Conservation (phyloP, 1,140 invertebrate genomes). For the Adoxophyes honmai region DNA sequence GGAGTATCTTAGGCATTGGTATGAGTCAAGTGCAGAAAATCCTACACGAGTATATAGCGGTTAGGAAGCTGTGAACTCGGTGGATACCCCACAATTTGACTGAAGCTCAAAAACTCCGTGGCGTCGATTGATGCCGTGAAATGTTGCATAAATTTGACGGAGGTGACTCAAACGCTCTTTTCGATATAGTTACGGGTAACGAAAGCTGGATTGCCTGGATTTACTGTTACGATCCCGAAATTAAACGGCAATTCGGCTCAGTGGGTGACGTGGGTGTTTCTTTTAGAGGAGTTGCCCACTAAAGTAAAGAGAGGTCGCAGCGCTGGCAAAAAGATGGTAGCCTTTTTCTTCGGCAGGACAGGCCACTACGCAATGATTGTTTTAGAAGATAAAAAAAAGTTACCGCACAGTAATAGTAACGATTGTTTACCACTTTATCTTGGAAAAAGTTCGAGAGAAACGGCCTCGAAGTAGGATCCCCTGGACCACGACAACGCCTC, state of each 20-base stretch:
- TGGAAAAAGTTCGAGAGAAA: too few species aligned
- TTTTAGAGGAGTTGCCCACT: slow-evolving; percentile 19
- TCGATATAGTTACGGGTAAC: slow-evolving; percentile 21
- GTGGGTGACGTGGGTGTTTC: slow-evolving; percentile 21
- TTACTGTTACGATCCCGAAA: slow-evolving; percentile 21
- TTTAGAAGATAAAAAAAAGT: too few species aligned
- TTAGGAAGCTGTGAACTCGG: slow-evolving; percentile 19
- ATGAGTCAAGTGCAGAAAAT: slow-evolving; percentile 21
- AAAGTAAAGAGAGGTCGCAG: slow-evolving; percentile 24
- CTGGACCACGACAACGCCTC: too few species aligned
- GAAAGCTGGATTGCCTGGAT: slow-evolving; percentile 22
- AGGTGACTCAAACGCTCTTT: slow-evolving; percentile 22
- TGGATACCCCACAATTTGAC: slow-evolving; percentile 25
- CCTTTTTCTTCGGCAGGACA: slow-evolving; percentile 18
- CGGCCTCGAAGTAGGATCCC: too few species aligned
- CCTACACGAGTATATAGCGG: slow-evolving; percentile 16
- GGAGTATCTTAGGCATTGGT: slow-evolving; percentile 20
- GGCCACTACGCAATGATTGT: too few species aligned
- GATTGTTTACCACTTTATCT: too few species aligned
- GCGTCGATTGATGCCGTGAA: slow-evolving; percentile 23
- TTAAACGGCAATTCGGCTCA: slow-evolving; percentile 21
- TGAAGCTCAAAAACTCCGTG: slow-evolving; percentile 22
- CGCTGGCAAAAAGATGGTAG: slow-evolving; percentile 19
- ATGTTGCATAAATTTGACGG: slow-evolving; percentile 21
- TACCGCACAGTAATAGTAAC: too few species aligned